Percentiles rank a stretch among this genome's conserved stretches.
These are phyloP conservation scores for Eupithecia tripunctaria DNA, from an alignment of 2,888 invertebrate species.

Conservation along the genomic window DNA sequence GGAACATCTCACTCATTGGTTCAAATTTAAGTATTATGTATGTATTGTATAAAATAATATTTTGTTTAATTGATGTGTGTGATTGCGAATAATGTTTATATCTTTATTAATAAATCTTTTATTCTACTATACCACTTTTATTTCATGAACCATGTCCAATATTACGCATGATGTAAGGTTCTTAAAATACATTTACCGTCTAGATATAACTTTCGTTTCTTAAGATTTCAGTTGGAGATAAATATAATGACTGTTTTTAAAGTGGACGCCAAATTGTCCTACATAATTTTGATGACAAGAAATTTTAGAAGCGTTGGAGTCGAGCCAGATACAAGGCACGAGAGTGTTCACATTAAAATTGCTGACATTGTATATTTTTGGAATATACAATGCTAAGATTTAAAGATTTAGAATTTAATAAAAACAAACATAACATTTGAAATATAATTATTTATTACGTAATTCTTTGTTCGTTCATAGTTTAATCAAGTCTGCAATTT, in stretches of 20 bases:
- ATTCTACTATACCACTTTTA: conserved; percentile 66
- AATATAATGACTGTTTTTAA: conserved; percentile 78
- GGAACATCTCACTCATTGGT: conserved; percentile 61
- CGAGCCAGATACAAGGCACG: conserved; percentile 56
- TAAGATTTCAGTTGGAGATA: conserved; percentile 69
- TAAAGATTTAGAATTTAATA: background rate
- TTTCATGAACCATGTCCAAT: conserved; percentile 39
- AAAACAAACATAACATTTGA: conserved; percentile 46
- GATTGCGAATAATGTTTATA: conserved; percentile 81
- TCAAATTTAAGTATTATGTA: conserved; percentile 75
- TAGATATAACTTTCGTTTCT: conserved; percentile 59
- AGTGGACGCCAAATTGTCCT: conserved; percentile 79
- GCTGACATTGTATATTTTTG: conserved; percentile 57
- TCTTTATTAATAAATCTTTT: conserved; percentile 83
- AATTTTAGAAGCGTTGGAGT: conserved; percentile 71
- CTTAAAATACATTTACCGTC: conserved; percentile 60
- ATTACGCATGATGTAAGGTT: conserved; percentile 50
- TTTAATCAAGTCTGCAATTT: conserved; percentile 49
- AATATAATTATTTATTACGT: conserved; percentile 69
- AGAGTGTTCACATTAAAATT: conserved; percentile 62
- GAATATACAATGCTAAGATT: conserved; percentile 32
- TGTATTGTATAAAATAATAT: conserved; percentile 81
- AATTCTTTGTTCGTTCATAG: conserved; percentile 69
- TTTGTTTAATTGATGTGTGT: conserved; percentile 80
- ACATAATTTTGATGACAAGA: conserved; percentile 79